Base-by-base conservation (phyloP, 2,113 vertebrate species). In the Geococcyx californianus region DNA sequence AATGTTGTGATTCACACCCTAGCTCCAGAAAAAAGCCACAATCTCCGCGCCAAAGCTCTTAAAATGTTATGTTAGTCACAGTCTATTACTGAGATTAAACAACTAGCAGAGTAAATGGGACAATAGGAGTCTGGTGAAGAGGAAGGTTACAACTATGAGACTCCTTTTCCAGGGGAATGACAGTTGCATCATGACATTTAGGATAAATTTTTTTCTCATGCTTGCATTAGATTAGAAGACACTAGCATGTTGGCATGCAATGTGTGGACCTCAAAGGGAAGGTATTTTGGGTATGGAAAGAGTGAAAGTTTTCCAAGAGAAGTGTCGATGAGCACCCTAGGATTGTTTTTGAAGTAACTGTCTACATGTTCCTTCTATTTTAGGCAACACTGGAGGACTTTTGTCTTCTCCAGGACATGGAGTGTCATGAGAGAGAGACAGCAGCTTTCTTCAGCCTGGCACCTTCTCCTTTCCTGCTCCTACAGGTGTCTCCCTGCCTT, bases 21-120 rank as follows among this genome's bases (percentile, higher is more conserved):
- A 87, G 74, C 87, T 95, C 36, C 54, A 79, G 69, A 81, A 96
- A 87, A 94, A 93, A 64, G 49, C 47, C 87, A 25, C 76, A 80
- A 91, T 89, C 60, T 29, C 31, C 64, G 42, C 77, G 91, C 60
- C 69, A 89, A 84, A 91, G 77, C 86, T 84, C 60, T 95, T 82
- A 67, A 89, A 82, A 89, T 36, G 45, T 75, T 81, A 13, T n/a
- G 40, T 69, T 69, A 89, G 40, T 79, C 66, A 92, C 44, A 75
- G 16, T 38, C 69, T 87, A 7, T 84, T 82, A 63, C 28, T 62
- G 62, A 89, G 87, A 94, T 90, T 84, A 84, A 95, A 75, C 38
- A 93, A 60, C 29, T 54, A 56, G 59, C 52, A 87, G 47, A 55
- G 25, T 75, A 72, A 89, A 38, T 25, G 54, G 56, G 45, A 82